phyloP scores from a whole-genome alignment of 1,140 invertebrate species.

The Pseudachorutes palmiensis region DNA sequence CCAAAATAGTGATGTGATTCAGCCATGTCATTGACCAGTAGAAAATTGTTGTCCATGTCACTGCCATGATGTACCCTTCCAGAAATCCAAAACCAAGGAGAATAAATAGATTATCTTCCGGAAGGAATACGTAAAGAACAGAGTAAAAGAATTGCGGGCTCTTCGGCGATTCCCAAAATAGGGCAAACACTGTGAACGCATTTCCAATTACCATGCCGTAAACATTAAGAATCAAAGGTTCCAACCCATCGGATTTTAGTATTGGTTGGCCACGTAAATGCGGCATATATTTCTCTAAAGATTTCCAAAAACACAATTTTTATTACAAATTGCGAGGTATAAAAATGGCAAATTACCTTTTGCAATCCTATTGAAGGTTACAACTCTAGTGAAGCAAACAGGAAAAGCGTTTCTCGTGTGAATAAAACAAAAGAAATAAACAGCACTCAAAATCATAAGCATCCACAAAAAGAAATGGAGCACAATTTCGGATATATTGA shows the following conservation, averaged over 20 bases:
- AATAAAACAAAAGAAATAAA: background rate
- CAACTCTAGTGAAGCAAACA: slow-evolving; percentile 14
- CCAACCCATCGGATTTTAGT: background rate
- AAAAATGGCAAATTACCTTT: slow-evolving; percentile 7
- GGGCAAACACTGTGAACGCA: slow-evolving; percentile 1
- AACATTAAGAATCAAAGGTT: background rate
- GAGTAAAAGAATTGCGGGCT: slow-evolving; percentile 23
- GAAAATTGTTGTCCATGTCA: slow-evolving; percentile 16
- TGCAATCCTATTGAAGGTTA: slow-evolving; percentile 3
- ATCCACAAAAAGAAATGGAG: slow-evolving; percentile 17
- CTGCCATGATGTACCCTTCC: slow-evolving; percentile 13
- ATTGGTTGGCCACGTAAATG: background rate
- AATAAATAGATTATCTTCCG: background rate
- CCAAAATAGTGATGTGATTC: slow-evolving; percentile 3
- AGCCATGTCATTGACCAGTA: slow-evolving; percentile 11
- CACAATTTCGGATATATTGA: slow-evolving; percentile 7
- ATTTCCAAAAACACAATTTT: slow-evolving; percentile 5
- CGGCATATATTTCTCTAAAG: slow-evolving; percentile 12
- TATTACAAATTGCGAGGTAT: background rate
- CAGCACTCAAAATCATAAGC: slow-evolving; percentile 6
- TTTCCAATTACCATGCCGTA: slow-evolving; percentile 17
- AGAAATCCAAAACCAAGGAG: slow-evolving; percentile 6
- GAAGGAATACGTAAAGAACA: background rate
- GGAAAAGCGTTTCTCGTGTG: slow-evolving; percentile 17
- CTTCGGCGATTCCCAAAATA: slow-evolving; percentile 15